Percentiles rank a stretch among this genome's conserved stretches.
Evolutionary conservation across 2,113 vertebrate species (phyloP).

Genomic region (Campylomormyrus numenius): DNA sequence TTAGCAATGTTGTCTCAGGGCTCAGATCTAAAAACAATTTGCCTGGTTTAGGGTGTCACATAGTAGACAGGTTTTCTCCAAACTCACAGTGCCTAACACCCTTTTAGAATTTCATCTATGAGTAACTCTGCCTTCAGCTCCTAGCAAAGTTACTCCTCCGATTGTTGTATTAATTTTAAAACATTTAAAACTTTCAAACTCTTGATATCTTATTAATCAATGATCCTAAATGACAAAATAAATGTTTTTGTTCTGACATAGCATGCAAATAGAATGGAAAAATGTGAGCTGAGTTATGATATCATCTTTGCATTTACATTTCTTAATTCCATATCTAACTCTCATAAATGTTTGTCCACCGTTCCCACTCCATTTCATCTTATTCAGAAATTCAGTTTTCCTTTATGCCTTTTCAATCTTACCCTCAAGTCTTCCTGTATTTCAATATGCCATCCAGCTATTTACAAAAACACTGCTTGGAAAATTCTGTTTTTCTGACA

Average conservation of each 20-base stretch:
- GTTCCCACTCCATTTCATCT: not conserved
- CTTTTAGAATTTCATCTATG: not conserved
- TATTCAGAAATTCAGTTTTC: not conserved
- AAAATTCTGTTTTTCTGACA: not conserved
- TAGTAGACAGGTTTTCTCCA: not conserved
- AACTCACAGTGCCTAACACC: not conserved
- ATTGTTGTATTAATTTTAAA: not conserved
- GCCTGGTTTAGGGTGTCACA: constrained; percentile 1
- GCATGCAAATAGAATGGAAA: not conserved
- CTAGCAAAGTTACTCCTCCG: not conserved
- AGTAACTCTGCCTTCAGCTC: not conserved
- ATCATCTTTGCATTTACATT: constrained; percentile 1
- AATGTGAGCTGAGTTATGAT: not conserved
- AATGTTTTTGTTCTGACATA: not conserved
- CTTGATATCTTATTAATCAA: not conserved
- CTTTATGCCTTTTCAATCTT: not conserved
- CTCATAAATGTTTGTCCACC: not conserved
- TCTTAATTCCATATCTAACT: not conserved
- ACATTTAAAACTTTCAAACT: not conserved
- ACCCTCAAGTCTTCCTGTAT: not conserved
- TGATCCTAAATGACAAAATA: not conserved
- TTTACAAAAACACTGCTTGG: not conserved
- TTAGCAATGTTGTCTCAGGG: constrained; percentile 43
- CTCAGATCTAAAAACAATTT: constrained; percentile 35
- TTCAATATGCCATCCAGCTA: not conserved